Evolutionary conservation across 1,140 invertebrate genomes (phyloP), one percentile per base, ranked within the genome.

Genomic region (Drosophila prosaltans): DNA sequence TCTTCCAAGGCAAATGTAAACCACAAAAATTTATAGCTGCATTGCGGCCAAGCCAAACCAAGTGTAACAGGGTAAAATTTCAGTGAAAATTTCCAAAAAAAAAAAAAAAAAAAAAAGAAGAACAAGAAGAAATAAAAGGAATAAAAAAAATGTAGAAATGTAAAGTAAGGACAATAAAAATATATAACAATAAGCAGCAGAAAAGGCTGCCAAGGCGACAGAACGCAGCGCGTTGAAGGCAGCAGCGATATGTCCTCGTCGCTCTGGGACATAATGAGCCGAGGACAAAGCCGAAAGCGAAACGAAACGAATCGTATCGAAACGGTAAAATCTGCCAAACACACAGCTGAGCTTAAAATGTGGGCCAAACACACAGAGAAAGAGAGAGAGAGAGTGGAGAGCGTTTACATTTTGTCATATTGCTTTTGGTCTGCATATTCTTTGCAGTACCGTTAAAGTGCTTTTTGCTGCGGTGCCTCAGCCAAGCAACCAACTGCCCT

Each of bases 1-100:
- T 76, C 80, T 82, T 74, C 69, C 72, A 82, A 72, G 84, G 76
- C 69, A 65, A 88, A 76, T 80, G 83, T 85, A 80, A 86, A 77
- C 83, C 84, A 84, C 84, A 84, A 83, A 86, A 76, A 78, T 86
- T 86, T 86, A 86, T 88, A 83, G 84, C 83, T 86, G 83, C 84
- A 86, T 89, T 86, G 83, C 84, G 83, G 76, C 83, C 83, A 76
- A 63, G 68, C 80, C 76, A 76, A 63, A 65, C 80, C 76, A 69
- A 89, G 76, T 75, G 70, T 79, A 72, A 59, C 69, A 58, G 70
- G 67, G 65, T 59, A 65, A 79, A 66, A 70, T 79, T 65, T 77
- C 66, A 65, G 78, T 70, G 48, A 73, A 80, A 81, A 71, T 72
- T 66, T 71, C 75, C 69, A 82, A 81, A 75, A 65, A 28, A 21